These are phyloP conservation scores for Labeo catla DNA, from an alignment of 2,113 vertebrate genomes.

Conservation along the genomic window DNA sequence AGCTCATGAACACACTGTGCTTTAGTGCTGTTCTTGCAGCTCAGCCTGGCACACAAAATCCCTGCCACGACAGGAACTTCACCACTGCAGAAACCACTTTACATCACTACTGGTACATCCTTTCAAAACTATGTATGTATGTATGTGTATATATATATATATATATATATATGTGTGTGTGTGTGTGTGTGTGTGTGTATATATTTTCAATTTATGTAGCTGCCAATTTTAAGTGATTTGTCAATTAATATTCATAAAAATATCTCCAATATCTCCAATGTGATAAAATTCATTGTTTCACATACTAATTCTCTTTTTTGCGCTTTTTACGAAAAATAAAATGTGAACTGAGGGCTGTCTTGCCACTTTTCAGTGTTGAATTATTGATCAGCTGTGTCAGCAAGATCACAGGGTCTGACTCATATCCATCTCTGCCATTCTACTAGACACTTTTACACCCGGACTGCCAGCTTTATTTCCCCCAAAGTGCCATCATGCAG, in stretches of 20 bases:
- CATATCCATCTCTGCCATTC: constrained; percentile 50
- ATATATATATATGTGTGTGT: neutral
- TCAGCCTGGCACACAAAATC: constrained; percentile 15
- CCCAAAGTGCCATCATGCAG: neutral
- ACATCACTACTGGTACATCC: neutral
- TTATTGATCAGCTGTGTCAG: constrained; percentile 72
- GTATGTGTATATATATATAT: neutral
- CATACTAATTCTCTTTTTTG: neutral
- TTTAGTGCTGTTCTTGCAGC: constrained; percentile 41
- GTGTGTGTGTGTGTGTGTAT: neutral
- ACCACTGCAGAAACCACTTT: constrained; percentile 20
- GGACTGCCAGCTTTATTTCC: neutral
- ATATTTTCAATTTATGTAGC: neutral
- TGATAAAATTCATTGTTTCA: neutral
- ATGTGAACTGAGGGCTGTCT: neutral
- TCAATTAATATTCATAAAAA: neutral
- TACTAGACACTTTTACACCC: constrained; percentile 50
- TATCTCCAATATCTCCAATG: neutral
- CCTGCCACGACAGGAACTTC: neutral
- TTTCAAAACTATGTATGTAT: neutral
- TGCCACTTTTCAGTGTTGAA: constrained; percentile 63
- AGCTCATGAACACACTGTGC: constrained; percentile 41
- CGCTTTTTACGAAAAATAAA: constrained; percentile 48
- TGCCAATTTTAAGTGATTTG: neutral
- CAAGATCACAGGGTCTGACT: constrained; percentile 54